Evolutionary conservation across 2,888 invertebrate species (phyloP).

Genomic region (Coenonympha glycerion): DNA sequence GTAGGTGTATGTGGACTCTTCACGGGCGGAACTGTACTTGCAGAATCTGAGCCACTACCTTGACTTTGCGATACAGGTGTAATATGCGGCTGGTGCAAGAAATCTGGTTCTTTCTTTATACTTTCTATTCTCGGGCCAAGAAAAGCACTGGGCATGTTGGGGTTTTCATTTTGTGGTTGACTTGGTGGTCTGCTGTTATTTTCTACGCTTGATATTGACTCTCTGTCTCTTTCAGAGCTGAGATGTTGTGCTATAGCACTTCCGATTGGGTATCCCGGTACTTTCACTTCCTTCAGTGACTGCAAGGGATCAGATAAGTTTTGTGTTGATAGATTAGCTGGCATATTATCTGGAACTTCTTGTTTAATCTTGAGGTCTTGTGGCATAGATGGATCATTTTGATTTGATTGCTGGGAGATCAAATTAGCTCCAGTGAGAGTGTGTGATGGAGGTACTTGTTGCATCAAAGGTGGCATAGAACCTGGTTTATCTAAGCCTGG

Average conservation of each 20-base stretch:
- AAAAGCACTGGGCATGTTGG: constrained; percentile 72
- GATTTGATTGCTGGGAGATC: constrained; percentile 50
- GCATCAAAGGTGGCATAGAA: constrained; percentile 56
- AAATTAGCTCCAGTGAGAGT: constrained; percentile 49
- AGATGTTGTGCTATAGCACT: constrained; percentile 69
- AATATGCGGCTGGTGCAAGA: constrained; percentile 67
- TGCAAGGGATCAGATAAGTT: constrained; percentile 81
- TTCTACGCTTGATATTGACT: constrained; percentile 67
- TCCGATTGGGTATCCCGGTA: constrained; percentile 81
- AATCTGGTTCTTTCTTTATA: constrained; percentile 85
- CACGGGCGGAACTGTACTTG: constrained; percentile 74
- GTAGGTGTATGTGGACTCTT: constrained; percentile 73
- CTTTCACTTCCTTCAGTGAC: constrained; percentile 86
- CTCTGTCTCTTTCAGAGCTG: constrained; percentile 68
- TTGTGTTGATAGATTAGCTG: constrained; percentile 71
- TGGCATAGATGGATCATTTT: constrained; percentile 65
- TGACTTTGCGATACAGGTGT: constrained; percentile 72
- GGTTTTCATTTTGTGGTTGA: constrained; percentile 66
- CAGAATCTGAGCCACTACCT: constrained; percentile 56
- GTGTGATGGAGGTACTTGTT: constrained; percentile 60
- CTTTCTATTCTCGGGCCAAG: constrained; percentile 81
- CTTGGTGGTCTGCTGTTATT: constrained; percentile 68
- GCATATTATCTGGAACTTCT: constrained; percentile 71
- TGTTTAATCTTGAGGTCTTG: constrained; percentile 73
- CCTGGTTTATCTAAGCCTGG: constrained; percentile 63